A percentile compares a stretch with the other conserved stretches of the same genome.
phyloP scores from a whole-genome alignment of 2,888 invertebrate genomes.

The Synergus japonicus region DNA sequence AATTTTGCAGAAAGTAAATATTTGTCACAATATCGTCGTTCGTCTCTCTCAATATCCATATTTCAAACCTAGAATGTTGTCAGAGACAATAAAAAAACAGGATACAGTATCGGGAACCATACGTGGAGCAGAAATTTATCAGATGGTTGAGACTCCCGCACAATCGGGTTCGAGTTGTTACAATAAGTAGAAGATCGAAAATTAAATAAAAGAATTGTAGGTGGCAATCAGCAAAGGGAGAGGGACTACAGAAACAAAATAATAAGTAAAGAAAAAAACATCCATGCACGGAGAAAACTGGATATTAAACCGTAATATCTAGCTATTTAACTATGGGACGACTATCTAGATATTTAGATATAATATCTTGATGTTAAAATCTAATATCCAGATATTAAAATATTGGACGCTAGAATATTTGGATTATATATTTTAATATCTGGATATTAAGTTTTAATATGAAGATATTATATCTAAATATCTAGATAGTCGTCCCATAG shows the following conservation, averaged over 20 bases:
- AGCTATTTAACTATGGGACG: too few species aligned
- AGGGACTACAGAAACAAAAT: neutral
- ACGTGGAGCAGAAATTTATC: constrained; percentile 52
- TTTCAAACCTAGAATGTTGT: constrained; percentile 1
- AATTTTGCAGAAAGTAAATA: constrained; percentile 7
- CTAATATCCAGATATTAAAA: too few species aligned
- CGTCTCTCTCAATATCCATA: neutral
- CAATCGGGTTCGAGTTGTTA: constrained; percentile 48
- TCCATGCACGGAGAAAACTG: too few species aligned
- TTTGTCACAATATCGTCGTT: neutral
- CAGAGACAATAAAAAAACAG: constrained; percentile 32
- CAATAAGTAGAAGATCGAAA: constrained; percentile 35
- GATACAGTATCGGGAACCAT: constrained; percentile 36
- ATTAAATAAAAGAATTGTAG: neutral
- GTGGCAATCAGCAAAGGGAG: neutral
- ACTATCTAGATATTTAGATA: too few species aligned
- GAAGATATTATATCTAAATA: too few species aligned
- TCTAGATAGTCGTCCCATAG: too few species aligned
- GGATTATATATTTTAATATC: too few species aligned
- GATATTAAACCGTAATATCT: too few species aligned
- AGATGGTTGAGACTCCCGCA: constrained; percentile 47
- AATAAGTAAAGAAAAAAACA: too few species aligned
- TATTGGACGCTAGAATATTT: too few species aligned
- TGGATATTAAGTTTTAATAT: too few species aligned
- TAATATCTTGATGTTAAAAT: too few species aligned